Evolutionary conservation across 2,113 vertebrate genomes (phyloP), one percentile per base, ranked within the genome.

Genomic region (Sapajus apella): DNA sequence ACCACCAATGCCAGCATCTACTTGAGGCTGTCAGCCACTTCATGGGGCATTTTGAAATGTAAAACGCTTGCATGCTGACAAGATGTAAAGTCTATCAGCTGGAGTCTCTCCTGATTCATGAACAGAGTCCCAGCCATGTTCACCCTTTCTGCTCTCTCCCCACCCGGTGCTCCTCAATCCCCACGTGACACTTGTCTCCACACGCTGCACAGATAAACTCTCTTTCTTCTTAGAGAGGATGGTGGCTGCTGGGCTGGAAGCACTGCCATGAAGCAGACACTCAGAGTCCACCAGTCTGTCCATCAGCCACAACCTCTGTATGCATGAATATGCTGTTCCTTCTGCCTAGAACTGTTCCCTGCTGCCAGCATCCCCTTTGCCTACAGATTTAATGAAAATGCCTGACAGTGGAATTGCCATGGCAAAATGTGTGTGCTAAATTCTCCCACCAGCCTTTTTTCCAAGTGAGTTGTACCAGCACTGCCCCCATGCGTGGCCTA

Each of bases 111-210:
- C 23, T 23, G 27, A 18, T 13, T 5, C 3, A 2, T 12, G 68
- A 45, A n/a, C 45, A 52, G 12, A 0, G 37, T 35, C 70, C 30
- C 37, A 35, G 70, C 85, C 76, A 58, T 4, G 17, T 27, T 35
- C 32, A 11, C 27, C n/a, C 5, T 7, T 5, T 2, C 16, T 20
- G 50, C 17, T 13, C 66, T 45, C 14, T 37, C 25, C 40, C 37
- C 35, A 17, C 23, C 32, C 11, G 0, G 5, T 7, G 25, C 73
- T 6, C 35, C 47, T 35, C 8, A 0, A 5, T 23, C 9, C 66
- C 76, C 45, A 4, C 18, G 3, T 1, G 9, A 47, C 37, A 72
- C 40, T 32, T 55, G 4, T 10, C 52, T 8, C 86, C 8, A 3
- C n/a, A 6, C 37, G 6, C 43, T n/a, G 68, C 66, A 75, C 90